Evolutionary conservation across 2,797 vertebrate species (phyloP).

Genomic region (Eurystomus glaucurus): DNA sequence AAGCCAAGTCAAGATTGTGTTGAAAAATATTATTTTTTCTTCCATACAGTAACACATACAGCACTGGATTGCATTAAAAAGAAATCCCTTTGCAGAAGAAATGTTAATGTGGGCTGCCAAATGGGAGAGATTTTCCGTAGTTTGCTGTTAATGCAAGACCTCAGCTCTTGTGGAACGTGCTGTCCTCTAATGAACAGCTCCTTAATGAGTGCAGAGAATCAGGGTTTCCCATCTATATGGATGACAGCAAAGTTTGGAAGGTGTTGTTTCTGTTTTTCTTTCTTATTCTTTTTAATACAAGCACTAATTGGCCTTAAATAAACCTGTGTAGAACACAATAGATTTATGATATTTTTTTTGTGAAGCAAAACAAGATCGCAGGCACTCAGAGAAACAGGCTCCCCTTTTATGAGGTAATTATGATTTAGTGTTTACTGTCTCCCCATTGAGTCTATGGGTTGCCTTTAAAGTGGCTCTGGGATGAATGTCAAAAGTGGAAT

Average conservation of each 20-base stretch:
- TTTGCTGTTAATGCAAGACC: constrained; percentile 70
- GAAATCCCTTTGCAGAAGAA: constrained; percentile 69
- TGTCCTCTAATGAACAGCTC: constrained; percentile 74
- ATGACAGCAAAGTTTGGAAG: constrained; percentile 66
- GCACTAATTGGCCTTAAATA: constrained; percentile 83
- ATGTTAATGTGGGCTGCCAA: constrained; percentile 71
- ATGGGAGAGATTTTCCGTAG: constrained; percentile 70
- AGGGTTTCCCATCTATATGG: not conserved
- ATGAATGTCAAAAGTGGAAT: constrained; percentile 77
- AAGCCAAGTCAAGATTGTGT: constrained; percentile 68
- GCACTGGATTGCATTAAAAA: constrained; percentile 38
- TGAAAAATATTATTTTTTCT: constrained; percentile 70
- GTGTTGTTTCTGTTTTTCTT: constrained; percentile 63
- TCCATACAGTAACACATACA: constrained; percentile 61
- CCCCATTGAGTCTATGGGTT: constrained; percentile 76
- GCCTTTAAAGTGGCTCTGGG: constrained; percentile 76
- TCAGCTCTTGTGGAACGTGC: constrained; percentile 28
- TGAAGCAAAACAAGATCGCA: constrained; percentile 68
- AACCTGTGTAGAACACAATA: constrained; percentile 72
- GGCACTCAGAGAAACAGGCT: constrained; percentile 74
- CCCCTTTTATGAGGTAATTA: constrained; percentile 80
- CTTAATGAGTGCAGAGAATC: constrained; percentile 63
- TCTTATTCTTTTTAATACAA: constrained; percentile 74
- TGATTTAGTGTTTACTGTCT: constrained; percentile 81
- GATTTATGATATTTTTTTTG: constrained; percentile 79